These are phyloP conservation scores for Ispidina picta DNA, from an alignment of 2,797 vertebrate genomes.

Conservation along the genomic window DNA sequence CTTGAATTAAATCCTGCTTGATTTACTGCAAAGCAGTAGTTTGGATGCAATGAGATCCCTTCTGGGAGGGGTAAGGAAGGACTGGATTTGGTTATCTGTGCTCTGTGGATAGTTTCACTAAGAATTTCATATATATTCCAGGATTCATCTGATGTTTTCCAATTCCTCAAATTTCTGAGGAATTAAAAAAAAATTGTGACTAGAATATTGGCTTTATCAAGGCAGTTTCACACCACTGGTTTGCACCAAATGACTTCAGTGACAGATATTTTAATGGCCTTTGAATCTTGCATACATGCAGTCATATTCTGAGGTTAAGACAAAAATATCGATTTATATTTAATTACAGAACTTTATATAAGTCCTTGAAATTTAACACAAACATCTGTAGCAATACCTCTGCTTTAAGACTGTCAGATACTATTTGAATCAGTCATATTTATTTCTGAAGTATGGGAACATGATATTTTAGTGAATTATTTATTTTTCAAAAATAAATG, in stretches of 20 bases:
- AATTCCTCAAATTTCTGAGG: no score
- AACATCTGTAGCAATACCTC: not conserved
- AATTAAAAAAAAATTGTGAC: conserved; percentile 27
- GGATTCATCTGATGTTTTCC: not conserved
- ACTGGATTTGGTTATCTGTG: not conserved
- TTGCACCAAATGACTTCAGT: not conserved
- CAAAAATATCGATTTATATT: not conserved
- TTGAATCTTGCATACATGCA: not conserved
- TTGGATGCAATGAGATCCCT: not conserved
- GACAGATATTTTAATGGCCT: not conserved
- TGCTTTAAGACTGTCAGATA: not conserved
- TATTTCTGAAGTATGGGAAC: not conserved
- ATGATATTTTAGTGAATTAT: not conserved
- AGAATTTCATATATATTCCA: not conserved
- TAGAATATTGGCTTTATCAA: conserved; percentile 6
- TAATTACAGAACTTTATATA: not conserved
- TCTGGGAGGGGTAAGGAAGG: not conserved
- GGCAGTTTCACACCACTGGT: not conserved
- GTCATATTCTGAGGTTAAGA: not conserved
- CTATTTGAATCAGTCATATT: not conserved
- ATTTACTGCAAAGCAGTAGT: not conserved
- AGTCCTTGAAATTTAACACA: not conserved
- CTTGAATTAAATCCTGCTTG: not conserved
- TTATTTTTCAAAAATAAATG: not conserved
- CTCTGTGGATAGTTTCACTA: not conserved